These are phyloP conservation scores for Polietes domitor DNA, from an alignment of 2,888 invertebrate species.

Conservation along the genomic window DNA sequence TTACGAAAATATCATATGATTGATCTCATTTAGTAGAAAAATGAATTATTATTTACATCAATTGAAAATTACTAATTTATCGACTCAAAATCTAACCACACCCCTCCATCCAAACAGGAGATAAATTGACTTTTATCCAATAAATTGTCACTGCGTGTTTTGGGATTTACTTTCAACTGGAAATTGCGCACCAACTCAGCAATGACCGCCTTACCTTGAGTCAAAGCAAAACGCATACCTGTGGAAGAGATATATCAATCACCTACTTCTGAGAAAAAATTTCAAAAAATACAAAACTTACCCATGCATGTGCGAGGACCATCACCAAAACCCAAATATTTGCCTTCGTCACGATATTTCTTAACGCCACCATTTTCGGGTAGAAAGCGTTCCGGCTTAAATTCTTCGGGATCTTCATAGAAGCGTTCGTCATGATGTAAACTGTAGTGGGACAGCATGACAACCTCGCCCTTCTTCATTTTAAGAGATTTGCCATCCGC, in stretches of 20 bases:
- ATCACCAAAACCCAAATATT: slow-evolving; percentile 61
- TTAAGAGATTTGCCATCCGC: slow-evolving; percentile 71
- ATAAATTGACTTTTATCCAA: slow-evolving; percentile 72
- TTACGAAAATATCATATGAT: too few species aligned
- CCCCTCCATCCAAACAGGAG: slow-evolving; percentile 71
- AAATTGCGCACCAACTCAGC: slow-evolving; percentile 77
- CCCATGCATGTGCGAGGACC: slow-evolving; percentile 60
- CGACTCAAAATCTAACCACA: slow-evolving; percentile 62
- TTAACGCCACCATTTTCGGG: slow-evolving; percentile 69
- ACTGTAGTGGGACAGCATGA: slow-evolving; percentile 72
- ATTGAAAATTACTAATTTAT: background rate
- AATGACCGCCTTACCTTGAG: slow-evolving; percentile 76
- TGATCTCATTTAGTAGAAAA: too few species aligned
- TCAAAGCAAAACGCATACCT: slow-evolving; percentile 78
- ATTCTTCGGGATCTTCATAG: slow-evolving; percentile 73
- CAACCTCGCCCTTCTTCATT: slow-evolving; percentile 70
- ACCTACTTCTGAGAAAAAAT: background rate
- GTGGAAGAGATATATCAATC: background rate
- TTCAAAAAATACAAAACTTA: slow-evolving; percentile 1
- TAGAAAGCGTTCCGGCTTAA: slow-evolving; percentile 72
- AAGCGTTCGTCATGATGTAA: slow-evolving; percentile 73
- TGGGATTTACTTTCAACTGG: slow-evolving; percentile 74
- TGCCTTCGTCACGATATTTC: slow-evolving; percentile 61
- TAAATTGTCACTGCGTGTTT: slow-evolving; percentile 75
- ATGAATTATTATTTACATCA: background rate